Base-by-base conservation (phyloP, 2,888 invertebrate genomes). In the Meiosimyza decipiens region DNA sequence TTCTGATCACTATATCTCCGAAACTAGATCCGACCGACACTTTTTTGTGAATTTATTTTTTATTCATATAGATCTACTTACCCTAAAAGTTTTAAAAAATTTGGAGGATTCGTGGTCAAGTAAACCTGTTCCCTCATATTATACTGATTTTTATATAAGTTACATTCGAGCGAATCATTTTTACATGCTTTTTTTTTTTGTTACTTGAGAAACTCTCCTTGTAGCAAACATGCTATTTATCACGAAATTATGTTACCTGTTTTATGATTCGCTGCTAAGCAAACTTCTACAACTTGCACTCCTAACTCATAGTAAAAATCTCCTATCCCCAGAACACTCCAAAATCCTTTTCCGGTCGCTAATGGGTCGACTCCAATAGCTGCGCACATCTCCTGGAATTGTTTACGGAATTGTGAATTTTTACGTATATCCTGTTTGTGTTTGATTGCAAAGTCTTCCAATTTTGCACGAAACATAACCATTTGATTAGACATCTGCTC, bases 311-410 rank as follows among this genome's bases (percentile, higher is more conserved):
- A 99, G 85, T 99, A 99, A 86, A 99, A 99, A 85, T 99, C 99
- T 50, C 99, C 99, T 81, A 99, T 97, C n/a, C 99, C 93, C 77
- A 99, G 89, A 75, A 99, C 96, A 2, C 96, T 97, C 99, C 99
- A 99, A 87, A 99, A 99, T 0, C 99, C 96, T 89, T 96, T 96
- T 69, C 94, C 95, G 1, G 97, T 97, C 0, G 99, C 97, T 67
- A 99, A 87, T 0, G 99, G 99, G 87, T 99, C 99, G 0, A 99
- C 99, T 0, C 87, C 99, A 75, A 99, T 98, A 1, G 97, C 95
- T 0, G 99, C 96, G 88, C 99, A 99, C 99, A 99, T 99, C 87
- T 98, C 96, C 82, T 98, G 98, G 85, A 99, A 99, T 87, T 99
- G 98, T 70, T 94, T 90, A 51, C 99, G 91, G 83, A 99, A 99